Evolutionary conservation across 2,888 invertebrate genomes (phyloP).

Genomic region (Dicycla oo): DNA sequence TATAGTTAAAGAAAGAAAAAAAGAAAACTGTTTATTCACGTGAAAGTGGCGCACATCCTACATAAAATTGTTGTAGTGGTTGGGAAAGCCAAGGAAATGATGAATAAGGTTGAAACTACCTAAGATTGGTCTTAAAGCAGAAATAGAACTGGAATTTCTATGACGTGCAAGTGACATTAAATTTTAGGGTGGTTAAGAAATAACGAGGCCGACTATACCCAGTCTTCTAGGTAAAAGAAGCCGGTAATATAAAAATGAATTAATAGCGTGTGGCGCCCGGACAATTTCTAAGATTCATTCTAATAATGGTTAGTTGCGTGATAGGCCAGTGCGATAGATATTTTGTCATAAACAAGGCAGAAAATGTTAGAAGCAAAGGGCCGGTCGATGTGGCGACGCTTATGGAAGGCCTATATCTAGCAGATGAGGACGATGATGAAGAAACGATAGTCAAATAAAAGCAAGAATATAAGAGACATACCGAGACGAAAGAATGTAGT

Average conservation of each 20-base stretch:
- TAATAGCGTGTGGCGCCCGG: conserved; percentile 25
- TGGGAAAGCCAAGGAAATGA: neutral
- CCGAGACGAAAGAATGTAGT: too few relatives aligned
- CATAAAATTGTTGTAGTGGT: too few relatives aligned
- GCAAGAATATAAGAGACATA: neutral
- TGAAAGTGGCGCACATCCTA: too few relatives aligned
- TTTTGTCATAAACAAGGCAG: neutral
- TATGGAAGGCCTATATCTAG: accelerated
- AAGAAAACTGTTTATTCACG: too few relatives aligned
- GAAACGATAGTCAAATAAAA: neutral
- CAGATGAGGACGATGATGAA: neutral
- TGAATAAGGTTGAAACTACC: neutral
- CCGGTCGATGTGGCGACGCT: neutral
- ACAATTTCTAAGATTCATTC: conserved; percentile 15
- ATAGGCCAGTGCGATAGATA: conserved; percentile 1
- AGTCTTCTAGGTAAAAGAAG: conserved; percentile 1
- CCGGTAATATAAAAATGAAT: conserved; percentile 21
- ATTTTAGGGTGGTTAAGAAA: neutral
- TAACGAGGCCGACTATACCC: too few relatives aligned
- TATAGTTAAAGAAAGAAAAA: too few relatives aligned
- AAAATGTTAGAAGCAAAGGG: neutral
- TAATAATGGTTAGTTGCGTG: conserved; percentile 15
- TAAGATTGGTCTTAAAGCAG: neutral
- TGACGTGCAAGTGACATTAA: neutral
- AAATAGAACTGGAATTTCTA: neutral